Conservation (phyloP, 2,888 invertebrate genomes). For the Cantharis rustica region DNA sequence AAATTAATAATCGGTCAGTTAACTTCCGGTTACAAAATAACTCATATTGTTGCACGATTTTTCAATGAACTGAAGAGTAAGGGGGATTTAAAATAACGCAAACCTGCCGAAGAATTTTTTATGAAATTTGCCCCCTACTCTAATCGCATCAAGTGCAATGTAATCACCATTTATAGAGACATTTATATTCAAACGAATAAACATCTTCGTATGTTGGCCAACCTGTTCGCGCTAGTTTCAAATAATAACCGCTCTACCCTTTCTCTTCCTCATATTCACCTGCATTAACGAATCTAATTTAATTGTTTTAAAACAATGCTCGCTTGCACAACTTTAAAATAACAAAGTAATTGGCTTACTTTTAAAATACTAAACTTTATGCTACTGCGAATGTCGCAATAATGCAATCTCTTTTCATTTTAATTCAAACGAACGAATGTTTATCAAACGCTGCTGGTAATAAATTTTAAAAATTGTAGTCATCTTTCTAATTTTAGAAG, state of each 20-base stretch:
- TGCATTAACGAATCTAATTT: background rate
- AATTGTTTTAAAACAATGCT: background rate
- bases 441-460: too few species aligned
- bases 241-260: background rate
- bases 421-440: background rate
- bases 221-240: background rate
- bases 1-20: constrained; percentile 23
- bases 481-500: too few species aligned
- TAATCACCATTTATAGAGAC: background rate
- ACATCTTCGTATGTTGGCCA: background rate
- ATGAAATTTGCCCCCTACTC: constrained; percentile 24
- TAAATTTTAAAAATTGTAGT: too few species aligned
- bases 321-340: background rate
- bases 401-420: background rate
- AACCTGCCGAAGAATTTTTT: constrained; percentile 27
- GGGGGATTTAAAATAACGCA: constrained; percentile 21
- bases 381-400: background rate
- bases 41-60: constrained; percentile 32
- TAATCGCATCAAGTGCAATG: background rate
- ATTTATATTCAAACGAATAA: background rate
- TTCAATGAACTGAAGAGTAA: constrained; percentile 34
- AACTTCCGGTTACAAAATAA: constrained; percentile 40
- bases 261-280: background rate
- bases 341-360: background rate
- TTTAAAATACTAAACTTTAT: background rate